A percentile compares a stretch with the other conserved stretches of the same genome.
Conservation (phyloP, 2,113 vertebrate genomes). For the Chrysemys picta region DNA sequence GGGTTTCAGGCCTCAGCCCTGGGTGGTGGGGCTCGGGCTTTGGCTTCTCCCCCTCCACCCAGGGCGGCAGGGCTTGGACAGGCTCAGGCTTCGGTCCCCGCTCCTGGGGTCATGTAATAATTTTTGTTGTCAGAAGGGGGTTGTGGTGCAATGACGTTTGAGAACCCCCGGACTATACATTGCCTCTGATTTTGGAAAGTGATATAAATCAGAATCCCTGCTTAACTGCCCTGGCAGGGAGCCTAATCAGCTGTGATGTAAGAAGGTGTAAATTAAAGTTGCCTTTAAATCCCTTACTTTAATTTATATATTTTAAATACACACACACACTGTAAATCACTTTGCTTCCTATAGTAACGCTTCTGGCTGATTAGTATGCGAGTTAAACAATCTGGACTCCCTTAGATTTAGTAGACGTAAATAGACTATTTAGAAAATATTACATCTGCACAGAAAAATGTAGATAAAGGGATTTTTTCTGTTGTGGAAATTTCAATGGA, state of each 20-base stretch:
- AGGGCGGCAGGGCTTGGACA: too few species aligned
- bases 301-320: neutral
- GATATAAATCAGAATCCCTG: neutral
- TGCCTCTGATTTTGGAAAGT: neutral
- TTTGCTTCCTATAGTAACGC: neutral
- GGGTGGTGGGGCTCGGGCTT: too few species aligned
- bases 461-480: too few species aligned
- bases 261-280: neutral
- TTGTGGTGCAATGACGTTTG: too few species aligned
- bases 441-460: neutral
- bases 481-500: neutral
- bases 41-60: too few species aligned
- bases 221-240: neutral
- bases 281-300: neutral
- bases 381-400: neutral
- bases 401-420: neutral
- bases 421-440: neutral
- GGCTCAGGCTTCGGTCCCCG: too few species aligned
- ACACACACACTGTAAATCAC: neutral
- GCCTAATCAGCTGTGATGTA: neutral
- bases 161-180: accelerated
- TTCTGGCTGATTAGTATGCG: neutral
- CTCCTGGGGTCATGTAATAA: too few species aligned
- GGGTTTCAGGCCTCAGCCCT: too few species aligned
- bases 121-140: too few species aligned